Conservation (phyloP, 2,888 invertebrate species). For the Hanleya hanleyi region DNA sequence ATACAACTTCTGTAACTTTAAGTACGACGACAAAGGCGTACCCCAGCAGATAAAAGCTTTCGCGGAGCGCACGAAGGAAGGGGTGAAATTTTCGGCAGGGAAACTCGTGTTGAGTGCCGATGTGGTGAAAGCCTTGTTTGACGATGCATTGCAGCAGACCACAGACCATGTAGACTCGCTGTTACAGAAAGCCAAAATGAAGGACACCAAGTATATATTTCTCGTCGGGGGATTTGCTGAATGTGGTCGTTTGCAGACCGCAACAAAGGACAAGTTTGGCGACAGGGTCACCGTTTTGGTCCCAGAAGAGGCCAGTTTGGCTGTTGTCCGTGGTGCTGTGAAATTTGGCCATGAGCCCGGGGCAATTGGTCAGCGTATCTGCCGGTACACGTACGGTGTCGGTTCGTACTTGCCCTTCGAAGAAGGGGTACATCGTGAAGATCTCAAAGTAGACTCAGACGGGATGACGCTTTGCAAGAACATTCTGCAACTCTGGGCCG, state of each 20-base stretch:
- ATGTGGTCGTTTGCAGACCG: constrained; percentile 55
- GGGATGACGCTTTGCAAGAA: constrained; percentile 62
- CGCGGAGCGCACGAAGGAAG: constrained; percentile 45
- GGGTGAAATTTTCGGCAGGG: constrained; percentile 65
- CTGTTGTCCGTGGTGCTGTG: constrained; percentile 66
- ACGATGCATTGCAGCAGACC: constrained; percentile 57
- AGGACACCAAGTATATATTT: constrained; percentile 59
- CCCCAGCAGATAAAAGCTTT: constrained; percentile 61
- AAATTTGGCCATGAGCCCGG: constrained; percentile 66
- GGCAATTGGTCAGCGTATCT: constrained; percentile 64
- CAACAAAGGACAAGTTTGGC: constrained; percentile 56
- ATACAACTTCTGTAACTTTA: constrained; percentile 65
- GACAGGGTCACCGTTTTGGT: constrained; percentile 59
- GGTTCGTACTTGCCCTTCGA: constrained; percentile 64
- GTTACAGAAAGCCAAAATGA: constrained; percentile 56
- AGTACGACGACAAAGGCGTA: constrained; percentile 55
- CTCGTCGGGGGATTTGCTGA: constrained; percentile 67
- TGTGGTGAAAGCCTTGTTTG: constrained; percentile 56
- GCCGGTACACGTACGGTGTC: constrained; percentile 65
- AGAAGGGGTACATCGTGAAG: constrained; percentile 60
- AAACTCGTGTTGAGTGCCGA: constrained; percentile 59
- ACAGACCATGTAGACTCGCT: constrained; percentile 55
- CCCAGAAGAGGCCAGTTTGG: constrained; percentile 64
- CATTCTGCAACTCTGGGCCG: constrained; percentile 64
- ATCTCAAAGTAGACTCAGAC: constrained; percentile 55